Base-by-base conservation (phyloP, 2,797 vertebrate genomes). In the Picus viridis region DNA sequence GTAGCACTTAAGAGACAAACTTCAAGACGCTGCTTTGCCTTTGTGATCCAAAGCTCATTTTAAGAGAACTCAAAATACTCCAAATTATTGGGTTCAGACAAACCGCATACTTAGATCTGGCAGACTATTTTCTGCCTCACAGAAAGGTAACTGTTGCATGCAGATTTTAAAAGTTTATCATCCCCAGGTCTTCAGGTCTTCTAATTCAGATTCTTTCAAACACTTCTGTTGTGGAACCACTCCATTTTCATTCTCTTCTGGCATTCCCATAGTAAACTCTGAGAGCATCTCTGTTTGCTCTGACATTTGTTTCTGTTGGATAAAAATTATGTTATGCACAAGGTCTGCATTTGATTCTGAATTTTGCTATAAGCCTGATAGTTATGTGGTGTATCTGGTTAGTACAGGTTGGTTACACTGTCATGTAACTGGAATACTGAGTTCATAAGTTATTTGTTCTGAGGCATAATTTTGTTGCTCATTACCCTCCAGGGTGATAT, bases 281-380 rank as follows among this genome's bases (percentile, higher is more conserved):
- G 79, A 64, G 9, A 57, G 4, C 16, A 47, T 47, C 59, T 94
- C 65, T 88, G 69, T 58, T 88, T 81, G 41, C 29, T 57, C 2
- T 77, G 88, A 34, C 16, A 41, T 63, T 49, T 72, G 26, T 72
- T 86, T 81, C 94, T 96, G 90, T 86, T 27, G 63, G 59, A 83
- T 54, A 88, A 90, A 93, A 90, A 87, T 36, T 16, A 17, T 10
- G 58, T 89, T 81, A 87, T 29, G 8, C 14, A 69, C 8, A 92
- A 64, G 8, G 47, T 74, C 53, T 72, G 32, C 16, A 67, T 80
- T 92, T 9, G 65, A 2, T 65, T 6, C 26, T 69, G 22, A 32
- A 26, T 69, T 45, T 74, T 81, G 9, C 56, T 61, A 64, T 12
- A 83, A 67, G 6, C 4, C 47, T 5, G 41, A 5, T 77, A 30